Evolutionary conservation across 1,140 invertebrate genomes (phyloP).

Genomic region (Neomicropteryx cornuta): DNA sequence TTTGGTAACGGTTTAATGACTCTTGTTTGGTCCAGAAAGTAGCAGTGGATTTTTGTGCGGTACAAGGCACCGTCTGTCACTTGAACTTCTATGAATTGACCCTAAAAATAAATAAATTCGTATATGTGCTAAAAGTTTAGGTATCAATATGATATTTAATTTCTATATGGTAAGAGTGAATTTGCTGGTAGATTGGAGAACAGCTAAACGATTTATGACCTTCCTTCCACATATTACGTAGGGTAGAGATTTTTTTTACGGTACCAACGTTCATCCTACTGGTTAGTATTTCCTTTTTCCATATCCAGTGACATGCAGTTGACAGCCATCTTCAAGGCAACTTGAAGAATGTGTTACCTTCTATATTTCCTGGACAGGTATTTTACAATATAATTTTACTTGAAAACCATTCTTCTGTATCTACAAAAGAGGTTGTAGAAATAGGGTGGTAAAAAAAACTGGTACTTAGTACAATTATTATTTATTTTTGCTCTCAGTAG

Average conservation of each 20-base stretch:
- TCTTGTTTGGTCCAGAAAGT: conserved; percentile 86
- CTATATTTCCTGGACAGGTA: not conserved
- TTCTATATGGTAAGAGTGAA: not conserved
- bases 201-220: too few species aligned
- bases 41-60: conserved; percentile 92
- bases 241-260: too few species aligned
- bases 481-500: too few species aligned
- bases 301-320: not conserved
- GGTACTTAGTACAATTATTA: too few species aligned
- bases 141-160: not conserved
- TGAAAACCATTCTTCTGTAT: too few species aligned
- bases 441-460: too few species aligned
- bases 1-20: conserved; percentile 74
- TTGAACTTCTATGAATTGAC: conserved; percentile 93
- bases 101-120: conserved; percentile 41
- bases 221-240: too few species aligned
- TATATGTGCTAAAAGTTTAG: not conserved
- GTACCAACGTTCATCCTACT: too few species aligned
- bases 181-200: too few species aligned
- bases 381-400: not conserved
- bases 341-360: not conserved
- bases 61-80: conserved; percentile 92
- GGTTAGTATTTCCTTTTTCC: too few species aligned
- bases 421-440: too few species aligned
- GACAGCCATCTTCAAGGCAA: not conserved